A percentile compares a stretch with the other conserved stretches of the same genome.
Conservation (phyloP, 2,113 vertebrate species). For the Fulica atra region DNA sequence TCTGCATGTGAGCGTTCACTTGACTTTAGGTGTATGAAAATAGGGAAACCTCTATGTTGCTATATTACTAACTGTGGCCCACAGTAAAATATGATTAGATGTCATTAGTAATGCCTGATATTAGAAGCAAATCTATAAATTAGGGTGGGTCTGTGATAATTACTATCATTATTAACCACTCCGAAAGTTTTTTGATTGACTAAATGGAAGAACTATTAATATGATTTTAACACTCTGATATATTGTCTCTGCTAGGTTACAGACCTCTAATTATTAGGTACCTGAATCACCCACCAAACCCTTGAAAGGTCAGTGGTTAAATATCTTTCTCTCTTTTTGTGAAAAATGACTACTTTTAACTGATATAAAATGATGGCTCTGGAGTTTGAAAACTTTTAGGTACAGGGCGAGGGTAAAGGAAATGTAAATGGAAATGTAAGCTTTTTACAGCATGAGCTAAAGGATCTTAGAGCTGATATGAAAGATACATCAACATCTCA, state of each 20-base stretch:
- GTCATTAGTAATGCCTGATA: neutral
- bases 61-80: neutral
- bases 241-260: neutral
- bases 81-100: neutral
- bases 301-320: neutral
- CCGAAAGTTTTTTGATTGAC: neutral
- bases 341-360: neutral
- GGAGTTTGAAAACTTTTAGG: neutral
- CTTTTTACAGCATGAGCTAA: neutral
- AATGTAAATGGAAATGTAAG: conserved; percentile 38
- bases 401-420: neutral
- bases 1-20: neutral
- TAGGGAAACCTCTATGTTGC: neutral
- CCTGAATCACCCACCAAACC: neutral
- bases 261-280: neutral
- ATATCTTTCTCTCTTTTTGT: neutral
- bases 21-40: neutral
- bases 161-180: neutral
- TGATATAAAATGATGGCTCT: neutral
- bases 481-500: neutral
- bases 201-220: neutral
- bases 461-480: neutral
- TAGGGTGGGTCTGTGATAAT: neutral
- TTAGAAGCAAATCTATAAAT: neutral
- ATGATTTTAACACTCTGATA: neutral